Conservation (phyloP, 2,113 vertebrate species). For the Ochotona princeps region DNA sequence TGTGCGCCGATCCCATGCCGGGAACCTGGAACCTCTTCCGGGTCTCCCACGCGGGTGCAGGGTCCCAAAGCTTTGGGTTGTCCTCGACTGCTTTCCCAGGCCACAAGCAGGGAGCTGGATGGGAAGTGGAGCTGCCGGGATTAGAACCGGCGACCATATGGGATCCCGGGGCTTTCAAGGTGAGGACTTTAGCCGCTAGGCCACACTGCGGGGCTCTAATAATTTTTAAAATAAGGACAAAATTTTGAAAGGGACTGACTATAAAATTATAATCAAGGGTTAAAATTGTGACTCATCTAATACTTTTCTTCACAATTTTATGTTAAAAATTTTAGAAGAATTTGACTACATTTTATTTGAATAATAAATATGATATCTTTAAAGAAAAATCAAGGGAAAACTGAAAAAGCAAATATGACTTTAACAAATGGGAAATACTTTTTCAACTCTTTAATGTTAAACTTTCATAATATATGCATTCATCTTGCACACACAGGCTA, state of each 20-base stretch:
- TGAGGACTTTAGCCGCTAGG: too few species aligned
- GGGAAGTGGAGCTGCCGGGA: too few species aligned
- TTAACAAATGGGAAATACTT: background rate
- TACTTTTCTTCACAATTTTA: background rate
- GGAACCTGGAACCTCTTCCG: too few species aligned
- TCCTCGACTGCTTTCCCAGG: too few species aligned
- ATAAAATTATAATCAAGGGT: background rate
- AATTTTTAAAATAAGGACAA: background rate
- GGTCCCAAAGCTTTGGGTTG: too few species aligned
- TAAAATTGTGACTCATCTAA: background rate
- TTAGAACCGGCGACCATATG: too few species aligned
- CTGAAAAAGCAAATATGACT: background rate
- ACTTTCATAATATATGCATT: conserved; percentile 55
- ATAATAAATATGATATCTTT: background rate
- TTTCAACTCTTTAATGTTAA: conserved; percentile 59
- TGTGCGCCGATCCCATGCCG: too few species aligned
- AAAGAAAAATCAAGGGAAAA: conserved; percentile 31
- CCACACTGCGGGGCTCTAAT: too few species aligned
- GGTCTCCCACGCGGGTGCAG: too few species aligned
- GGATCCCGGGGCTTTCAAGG: too few species aligned
- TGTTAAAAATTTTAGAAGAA: background rate
- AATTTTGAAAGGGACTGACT: background rate
- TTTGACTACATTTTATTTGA: background rate
- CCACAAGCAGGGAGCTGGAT: too few species aligned
- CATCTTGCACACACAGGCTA: background rate